Evolutionary conservation across 2,888 invertebrate species (phyloP).

Genomic region (Seladonia tumulorum): DNA sequence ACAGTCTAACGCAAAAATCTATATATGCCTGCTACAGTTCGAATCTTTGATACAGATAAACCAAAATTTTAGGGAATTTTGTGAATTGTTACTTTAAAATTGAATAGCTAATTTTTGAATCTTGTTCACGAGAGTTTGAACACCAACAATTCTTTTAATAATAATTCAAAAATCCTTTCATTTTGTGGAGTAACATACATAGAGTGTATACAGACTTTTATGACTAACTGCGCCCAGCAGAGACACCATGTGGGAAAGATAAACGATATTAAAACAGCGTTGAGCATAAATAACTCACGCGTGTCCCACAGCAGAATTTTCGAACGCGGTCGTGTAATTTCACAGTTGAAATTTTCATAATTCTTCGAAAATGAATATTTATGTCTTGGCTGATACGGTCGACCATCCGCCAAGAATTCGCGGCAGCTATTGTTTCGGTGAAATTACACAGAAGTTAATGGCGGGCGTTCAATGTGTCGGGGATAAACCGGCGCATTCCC

Average conservation of each 20-base stretch:
- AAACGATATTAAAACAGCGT: neutral
- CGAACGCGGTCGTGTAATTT: neutral
- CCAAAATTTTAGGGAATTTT: neutral
- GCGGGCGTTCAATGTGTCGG: conserved; percentile 28
- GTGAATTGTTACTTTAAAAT: neutral
- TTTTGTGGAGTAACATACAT: neutral
- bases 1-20: neutral
- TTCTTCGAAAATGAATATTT: neutral
- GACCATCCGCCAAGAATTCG: neutral
- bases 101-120: too few relatives aligned
- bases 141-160: neutral
- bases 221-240: neutral
- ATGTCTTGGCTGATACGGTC: neutral
- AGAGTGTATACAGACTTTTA: neutral
- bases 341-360: neutral
- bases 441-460: conserved; percentile 45
- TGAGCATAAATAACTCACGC: neutral
- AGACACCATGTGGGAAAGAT: neutral
- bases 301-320: neutral
- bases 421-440: neutral
- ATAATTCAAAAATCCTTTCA: neutral
- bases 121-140: neutral
- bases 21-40: neutral
- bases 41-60: too few relatives aligned
- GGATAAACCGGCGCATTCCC: conserved; percentile 33